Conservation (phyloP, 1,140 invertebrate genomes). For the Acromyrmex echinatior region DNA sequence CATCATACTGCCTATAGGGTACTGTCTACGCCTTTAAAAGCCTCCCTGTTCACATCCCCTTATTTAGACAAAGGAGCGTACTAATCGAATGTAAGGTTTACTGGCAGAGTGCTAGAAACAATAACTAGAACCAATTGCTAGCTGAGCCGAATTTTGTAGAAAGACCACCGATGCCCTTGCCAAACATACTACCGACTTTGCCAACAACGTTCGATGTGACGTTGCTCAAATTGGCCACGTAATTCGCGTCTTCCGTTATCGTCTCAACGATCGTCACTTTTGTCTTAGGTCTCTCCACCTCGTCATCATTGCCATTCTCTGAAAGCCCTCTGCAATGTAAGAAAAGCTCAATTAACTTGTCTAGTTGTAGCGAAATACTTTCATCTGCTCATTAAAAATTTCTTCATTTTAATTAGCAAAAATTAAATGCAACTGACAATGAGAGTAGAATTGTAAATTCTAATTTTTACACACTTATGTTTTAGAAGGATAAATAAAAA, state of each 20-base stretch:
- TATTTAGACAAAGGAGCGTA: conserved; percentile 79
- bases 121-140: conserved; percentile 89
- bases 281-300: conserved; percentile 88
- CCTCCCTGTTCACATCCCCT: conserved; percentile 72
- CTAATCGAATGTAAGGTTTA: conserved; percentile 74
- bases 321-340: conserved; percentile 82
- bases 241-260: conserved; percentile 88
- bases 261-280: conserved; percentile 89
- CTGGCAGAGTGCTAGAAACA: conserved; percentile 73
- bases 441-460: neutral
- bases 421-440: neutral
- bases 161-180: conserved; percentile 93
- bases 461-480: neutral
- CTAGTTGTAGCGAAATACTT: neutral
- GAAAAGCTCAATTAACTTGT: neutral
- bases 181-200: conserved; percentile 93
- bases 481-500: conserved; percentile 7
- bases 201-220: conserved; percentile 92
- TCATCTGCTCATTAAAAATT: neutral
- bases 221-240: conserved; percentile 90
- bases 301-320: conserved; percentile 90
- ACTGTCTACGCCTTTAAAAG: conserved; percentile 54
- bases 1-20: conserved; percentile 59
- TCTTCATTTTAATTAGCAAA: no score
- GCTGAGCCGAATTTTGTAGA: conserved; percentile 93